Base-by-base conservation (phyloP, 2,888 invertebrate species). In the Muschampia plurimacula region DNA sequence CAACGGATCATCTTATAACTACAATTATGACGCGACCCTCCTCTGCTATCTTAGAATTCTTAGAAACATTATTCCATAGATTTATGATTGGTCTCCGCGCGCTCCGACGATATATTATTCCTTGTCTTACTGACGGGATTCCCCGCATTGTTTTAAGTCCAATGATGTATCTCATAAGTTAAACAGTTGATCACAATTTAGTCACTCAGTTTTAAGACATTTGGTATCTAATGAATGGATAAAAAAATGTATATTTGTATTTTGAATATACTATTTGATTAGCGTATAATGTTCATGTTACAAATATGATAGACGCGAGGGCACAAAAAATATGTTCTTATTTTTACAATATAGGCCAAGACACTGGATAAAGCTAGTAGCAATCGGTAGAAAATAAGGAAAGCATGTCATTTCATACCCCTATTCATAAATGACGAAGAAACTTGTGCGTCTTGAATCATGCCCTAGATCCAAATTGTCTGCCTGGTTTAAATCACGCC, bases 401-500 rank as follows among this genome's bases (percentile, higher is more conserved):
- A 44, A 44, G 44, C 2, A 10, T 44, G 44, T 44, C n/a, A 15
- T 52, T 52, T 52, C 2, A n/a, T n/a, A 9, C 5, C n/a, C 8
- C 46, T 10, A 4, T n/a, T 52, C 15, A 52, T 15, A 10, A 22
- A 32, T 57, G 32, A 57, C 28, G 32, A 57, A 57, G 57, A 28
- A 57, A 32, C 12, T 28, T 3, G 52, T 15, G 22, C 28, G 12
- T 57, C 7, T 57, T 57, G 32, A 57, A 57, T 57, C 12, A 32
- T 57, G 57, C 10, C 32, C 57, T 32, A 57, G 28, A 32, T 59
- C 57, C 57, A 0, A 46, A 46, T 3, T 13, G 57, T 59, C 57
- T 59, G 57, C 57, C 57, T 59, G 57, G 57, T 59, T 59, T 59
- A 59, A 32, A 59, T 59, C 57, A 59, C n/a, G 57, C 32, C 12